A percentile compares a stretch with the other conserved stretches of the same genome.
Conservation (phyloP, 2,113 vertebrate species). For the Malurus cyaneus region DNA sequence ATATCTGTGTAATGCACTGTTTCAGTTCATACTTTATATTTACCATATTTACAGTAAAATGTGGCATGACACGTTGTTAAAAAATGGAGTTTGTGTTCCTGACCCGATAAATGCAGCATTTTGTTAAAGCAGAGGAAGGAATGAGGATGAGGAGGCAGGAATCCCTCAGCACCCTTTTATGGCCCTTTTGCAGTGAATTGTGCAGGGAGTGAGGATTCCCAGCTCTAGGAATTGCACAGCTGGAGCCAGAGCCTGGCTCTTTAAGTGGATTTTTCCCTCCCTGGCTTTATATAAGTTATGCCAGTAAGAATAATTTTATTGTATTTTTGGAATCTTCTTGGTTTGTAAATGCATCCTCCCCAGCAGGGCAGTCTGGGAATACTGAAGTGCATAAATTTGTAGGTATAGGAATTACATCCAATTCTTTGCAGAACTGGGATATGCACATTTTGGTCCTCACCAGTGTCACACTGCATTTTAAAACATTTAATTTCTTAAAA, state of each 20-base stretch:
- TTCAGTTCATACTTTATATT: background rate
- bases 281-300: background rate
- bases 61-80: background rate
- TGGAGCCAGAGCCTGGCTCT: background rate
- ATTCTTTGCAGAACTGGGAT: background rate
- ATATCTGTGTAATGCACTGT: background rate
- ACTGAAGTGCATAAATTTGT: background rate
- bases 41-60: background rate
- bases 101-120: background rate
- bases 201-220: background rate
- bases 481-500: background rate
- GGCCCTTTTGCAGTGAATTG: background rate
- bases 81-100: background rate
- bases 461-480: background rate
- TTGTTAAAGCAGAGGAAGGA: background rate
- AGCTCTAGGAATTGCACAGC: background rate
- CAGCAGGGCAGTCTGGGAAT: background rate
- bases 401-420: background rate
- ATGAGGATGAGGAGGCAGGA: background rate
- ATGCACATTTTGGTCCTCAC: background rate
- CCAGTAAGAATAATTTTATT: background rate
- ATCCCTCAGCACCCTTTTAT: background rate
- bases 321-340: background rate
- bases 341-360: background rate
- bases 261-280: rapidly evolving